Percentiles rank a stretch among this genome's conserved stretches.
Evolutionary conservation across 2,888 invertebrate species (phyloP).

Genomic region (Pediacus dermestoides): DNA sequence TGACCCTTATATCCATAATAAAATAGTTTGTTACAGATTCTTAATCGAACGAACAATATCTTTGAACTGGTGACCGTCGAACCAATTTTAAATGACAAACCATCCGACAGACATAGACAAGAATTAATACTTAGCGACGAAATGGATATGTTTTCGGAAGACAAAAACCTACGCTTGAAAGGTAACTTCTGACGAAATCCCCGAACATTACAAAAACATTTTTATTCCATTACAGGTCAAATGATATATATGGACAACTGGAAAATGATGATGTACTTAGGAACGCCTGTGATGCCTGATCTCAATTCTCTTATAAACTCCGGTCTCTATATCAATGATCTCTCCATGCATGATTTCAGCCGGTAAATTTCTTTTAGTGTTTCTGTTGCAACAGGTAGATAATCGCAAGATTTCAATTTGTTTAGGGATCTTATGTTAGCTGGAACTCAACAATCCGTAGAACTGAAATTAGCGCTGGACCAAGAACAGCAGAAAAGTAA

Average conservation of each 20-base stretch:
- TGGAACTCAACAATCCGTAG: constrained; percentile 95
- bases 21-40: constrained; percentile 62
- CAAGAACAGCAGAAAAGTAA: constrained; percentile 96
- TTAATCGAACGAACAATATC: constrained; percentile 93
- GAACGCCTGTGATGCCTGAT: constrained; percentile 95
- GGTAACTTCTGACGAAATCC: constrained; percentile 50
- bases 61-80: constrained; percentile 91
- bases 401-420: constrained; percentile 2
- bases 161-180: constrained; percentile 75
- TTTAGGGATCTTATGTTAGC: constrained; percentile 88
- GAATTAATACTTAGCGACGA: constrained; percentile 61
- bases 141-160: constrained; percentile 62
- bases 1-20: too few species aligned
- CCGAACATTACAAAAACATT: not conserved
- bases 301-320: constrained; percentile 88
- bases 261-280: constrained; percentile 96
- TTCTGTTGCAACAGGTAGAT: not conserved
- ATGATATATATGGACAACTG: constrained; percentile 99
- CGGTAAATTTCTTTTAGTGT: constrained; percentile 55
- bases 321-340: constrained; percentile 94
- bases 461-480: constrained; percentile 90
- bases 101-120: constrained; percentile 53
- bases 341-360: constrained; percentile 99
- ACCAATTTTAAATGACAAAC: constrained; percentile 69
- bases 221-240: constrained; percentile 65